These are phyloP conservation scores for Drosophila punjabiensis DNA, from an alignment of 1,140 invertebrate species.

Conservation along the genomic window DNA sequence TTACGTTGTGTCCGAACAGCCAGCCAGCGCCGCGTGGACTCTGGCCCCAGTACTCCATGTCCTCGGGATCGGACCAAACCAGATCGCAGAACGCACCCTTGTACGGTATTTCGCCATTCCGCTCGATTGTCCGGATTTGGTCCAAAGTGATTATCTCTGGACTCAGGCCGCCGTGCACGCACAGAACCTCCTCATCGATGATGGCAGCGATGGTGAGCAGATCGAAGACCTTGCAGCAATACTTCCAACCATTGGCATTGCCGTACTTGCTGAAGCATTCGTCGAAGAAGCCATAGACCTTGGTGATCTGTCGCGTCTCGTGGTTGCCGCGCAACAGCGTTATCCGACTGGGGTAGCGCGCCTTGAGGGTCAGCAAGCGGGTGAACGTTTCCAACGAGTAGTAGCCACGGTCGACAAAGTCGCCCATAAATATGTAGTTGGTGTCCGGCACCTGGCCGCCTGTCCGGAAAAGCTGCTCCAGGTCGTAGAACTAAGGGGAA, in stretches of 20 bases:
- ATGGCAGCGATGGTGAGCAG: constrained; percentile 98
- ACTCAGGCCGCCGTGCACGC: constrained; percentile 98
- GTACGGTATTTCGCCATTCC: constrained; percentile 99
- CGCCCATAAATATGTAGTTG: constrained; percentile 98
- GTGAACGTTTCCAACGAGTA: constrained; percentile 98
- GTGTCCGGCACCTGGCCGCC: constrained; percentile 96
- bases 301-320: constrained; percentile 99
- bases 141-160: constrained; percentile 96
- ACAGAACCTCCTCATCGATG: constrained; percentile 97
- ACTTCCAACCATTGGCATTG: constrained; percentile 99
- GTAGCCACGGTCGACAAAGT: constrained; percentile 98
- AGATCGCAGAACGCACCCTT: constrained; percentile 98
- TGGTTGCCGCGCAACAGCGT: constrained; percentile 98
- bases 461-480: constrained; percentile 96
- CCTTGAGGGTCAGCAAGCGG: constrained; percentile 92
- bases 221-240: constrained; percentile 99
- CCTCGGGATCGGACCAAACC: constrained; percentile 98
- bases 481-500: constrained; percentile 92
- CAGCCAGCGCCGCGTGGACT: constrained; percentile 97
- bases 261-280: constrained; percentile 99
- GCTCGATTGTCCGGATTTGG: constrained; percentile 97
- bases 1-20: constrained; percentile 96
- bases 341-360: constrained; percentile 90
- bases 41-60: constrained; percentile 94
- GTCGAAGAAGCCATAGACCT: constrained; percentile 99